Conservation (phyloP, 2,888 invertebrate species). For the Melitaea athalia region DNA sequence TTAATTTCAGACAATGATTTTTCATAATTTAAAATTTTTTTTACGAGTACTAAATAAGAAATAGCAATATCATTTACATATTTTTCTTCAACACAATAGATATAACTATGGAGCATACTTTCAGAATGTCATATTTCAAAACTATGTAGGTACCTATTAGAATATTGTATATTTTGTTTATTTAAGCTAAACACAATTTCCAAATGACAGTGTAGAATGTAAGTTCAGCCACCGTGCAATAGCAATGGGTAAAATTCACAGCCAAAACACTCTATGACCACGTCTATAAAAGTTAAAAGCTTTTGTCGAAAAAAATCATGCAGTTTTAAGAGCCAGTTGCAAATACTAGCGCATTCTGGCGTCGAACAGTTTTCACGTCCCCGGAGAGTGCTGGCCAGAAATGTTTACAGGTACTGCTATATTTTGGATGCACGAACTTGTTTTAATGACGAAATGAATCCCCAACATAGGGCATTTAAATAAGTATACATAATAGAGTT, state of each 20-base stretch:
- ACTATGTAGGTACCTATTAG: no score
- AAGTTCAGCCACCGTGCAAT: slow-evolving; percentile 42
- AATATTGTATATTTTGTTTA: not conserved
- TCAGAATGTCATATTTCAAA: no score
- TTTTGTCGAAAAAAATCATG: slow-evolving; percentile 66
- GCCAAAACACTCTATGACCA: slow-evolving; percentile 65
- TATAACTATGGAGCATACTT: no score
- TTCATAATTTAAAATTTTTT: no score
- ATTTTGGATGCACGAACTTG: slow-evolving; percentile 36
- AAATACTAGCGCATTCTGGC: slow-evolving; percentile 52
- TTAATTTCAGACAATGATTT: no score
- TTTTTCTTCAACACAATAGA: no score
- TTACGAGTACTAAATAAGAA: no score
- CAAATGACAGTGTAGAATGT: slow-evolving; percentile 6
- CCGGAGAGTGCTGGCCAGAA: slow-evolving; percentile 55
- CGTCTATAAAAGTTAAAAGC: slow-evolving; percentile 77
- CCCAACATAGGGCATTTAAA: not conserved
- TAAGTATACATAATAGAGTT: not conserved
- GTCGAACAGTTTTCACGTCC: slow-evolving; percentile 63
- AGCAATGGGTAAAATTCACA: slow-evolving; percentile 53
- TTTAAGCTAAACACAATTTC: not conserved
- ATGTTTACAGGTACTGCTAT: slow-evolving; percentile 56
- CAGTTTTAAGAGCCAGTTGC: slow-evolving; percentile 64
- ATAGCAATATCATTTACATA: no score
- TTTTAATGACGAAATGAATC: slow-evolving; percentile 34